These are phyloP conservation scores for Campylorhamphus procurvoides DNA, from an alignment of 2,113 vertebrate species.

Conservation along the genomic window DNA sequence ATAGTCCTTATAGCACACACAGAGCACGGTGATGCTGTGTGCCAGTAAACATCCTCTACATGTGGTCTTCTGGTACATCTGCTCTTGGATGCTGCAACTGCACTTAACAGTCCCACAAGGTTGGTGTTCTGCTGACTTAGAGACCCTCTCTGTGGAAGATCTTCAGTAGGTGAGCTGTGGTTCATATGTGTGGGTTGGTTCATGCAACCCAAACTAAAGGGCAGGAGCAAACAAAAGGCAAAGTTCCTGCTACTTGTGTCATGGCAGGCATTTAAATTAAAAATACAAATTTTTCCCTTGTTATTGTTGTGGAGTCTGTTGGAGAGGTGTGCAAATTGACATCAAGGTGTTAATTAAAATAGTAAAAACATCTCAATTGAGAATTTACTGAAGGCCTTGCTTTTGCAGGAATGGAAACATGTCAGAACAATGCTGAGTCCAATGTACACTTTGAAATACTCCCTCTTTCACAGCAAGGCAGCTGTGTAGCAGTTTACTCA, in stretches of 20 bases:
- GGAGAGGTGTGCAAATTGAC: not conserved
- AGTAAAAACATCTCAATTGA: not conserved
- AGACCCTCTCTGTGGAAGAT: not conserved
- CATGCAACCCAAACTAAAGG: not conserved
- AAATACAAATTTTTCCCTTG: not conserved
- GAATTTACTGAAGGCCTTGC: not conserved
- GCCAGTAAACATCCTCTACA: not conserved
- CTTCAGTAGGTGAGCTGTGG: not conserved
- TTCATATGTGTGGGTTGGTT: not conserved
- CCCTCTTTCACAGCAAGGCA: not conserved
- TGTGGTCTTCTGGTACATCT: not conserved
- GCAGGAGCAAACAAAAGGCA: not conserved
- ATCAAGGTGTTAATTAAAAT: not conserved
- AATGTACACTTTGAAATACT: not conserved
- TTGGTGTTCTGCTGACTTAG: not conserved
- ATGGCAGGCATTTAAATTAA: not conserved
- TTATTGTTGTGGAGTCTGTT: not conserved
- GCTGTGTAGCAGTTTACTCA: not conserved
- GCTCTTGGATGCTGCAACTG: not conserved
- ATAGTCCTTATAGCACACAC: not conserved
- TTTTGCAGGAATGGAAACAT: not conserved
- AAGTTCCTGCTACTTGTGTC: not conserved
- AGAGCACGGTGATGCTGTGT: not conserved
- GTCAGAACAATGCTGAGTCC: not conserved
- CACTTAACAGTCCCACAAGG: not conserved